Base-by-base conservation (phyloP, 2,113 vertebrate genomes). In the Lophochroa leadbeateri region DNA sequence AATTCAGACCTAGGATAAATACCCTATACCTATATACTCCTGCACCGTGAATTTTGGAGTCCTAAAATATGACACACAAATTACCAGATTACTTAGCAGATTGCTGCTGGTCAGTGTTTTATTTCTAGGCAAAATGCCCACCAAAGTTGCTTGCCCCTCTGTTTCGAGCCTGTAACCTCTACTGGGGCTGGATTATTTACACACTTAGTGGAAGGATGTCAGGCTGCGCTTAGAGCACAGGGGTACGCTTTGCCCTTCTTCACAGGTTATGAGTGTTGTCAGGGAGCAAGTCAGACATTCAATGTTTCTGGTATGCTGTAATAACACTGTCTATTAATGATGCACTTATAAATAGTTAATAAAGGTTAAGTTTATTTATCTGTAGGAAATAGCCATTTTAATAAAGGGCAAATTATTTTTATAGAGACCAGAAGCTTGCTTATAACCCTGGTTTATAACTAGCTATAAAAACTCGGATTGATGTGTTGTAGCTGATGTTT, bases 391-490 rank as follows among this genome's bases (percentile, higher is more conserved):
- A 71, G 13, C 37, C 53, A 20, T 78, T 90, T 92, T 81, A 88
- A 91, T 88, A 94, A 74, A 84, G 12, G 50, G 68, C 43, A 94
- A 88, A 88, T 84, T 20, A 10, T 74, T 94, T 96, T 95, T 90
- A 92, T 50, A 43, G 88, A 75, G 80, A 55, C 39, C 83, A 95
- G 86, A 63, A 91, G 55, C 20, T 67, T 86, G 64, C 55, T 93
- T 71, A 27, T 35, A 92, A 64, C 53, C 33, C 60, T 8, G 13
- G 68, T 86, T 95, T 95, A 88, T 75, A 90, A 81, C 72, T 46
- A 58, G 80, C 91, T 53, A 55, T 94, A 94, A 97, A 95, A 87
- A 52, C 64, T 81, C 0, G 0, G 41, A 31, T 0, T 53, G 64
- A 86, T 58, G 82, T 63, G 64, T 83, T 92, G 78, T 37, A 83